Evolutionary conservation across 2,888 invertebrate species (phyloP), one percentile per base, ranked within the genome.

Genomic region (Machimus atricapillus): DNA sequence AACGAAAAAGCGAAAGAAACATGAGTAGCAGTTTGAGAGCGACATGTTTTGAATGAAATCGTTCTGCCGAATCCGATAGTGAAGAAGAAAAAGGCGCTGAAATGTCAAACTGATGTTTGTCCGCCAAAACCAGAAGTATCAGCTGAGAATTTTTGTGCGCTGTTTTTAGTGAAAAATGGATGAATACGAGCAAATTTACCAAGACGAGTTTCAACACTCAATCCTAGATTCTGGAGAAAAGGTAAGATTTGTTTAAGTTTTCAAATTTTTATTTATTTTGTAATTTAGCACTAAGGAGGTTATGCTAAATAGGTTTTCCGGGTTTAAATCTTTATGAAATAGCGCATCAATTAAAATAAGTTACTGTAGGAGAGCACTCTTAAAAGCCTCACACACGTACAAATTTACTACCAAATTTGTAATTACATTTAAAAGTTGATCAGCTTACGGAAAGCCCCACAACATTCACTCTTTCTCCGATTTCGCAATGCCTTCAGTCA

Each of bases 141-240:
- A 58, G 23, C 19, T 58, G 58, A 58, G 19, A 58, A 19, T 58
- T 58, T 23, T 23, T 66, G 19, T n/a, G n/a, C 0, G 12, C 19
- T n/a, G 52, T 6, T n/a, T 66, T 66, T 23, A 19, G 66, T 23
- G 43, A 76, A 76, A 40, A 79, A 79, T 79, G 79, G 52, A 43
- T 19, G 78, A 79, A 34, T 79, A 79, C n/a, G 16, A 79, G 43
- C 46, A 79, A 79, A 79, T 79, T 16, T 79, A 79, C n/a, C 14
- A 43, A 16, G 52, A 52, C 7, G 79, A 79, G 52, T 79, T 79
- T 14, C 52, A 79, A 4, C 56, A 79, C 52, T 46, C 79, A 8
- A 46, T 79, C 16, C 23, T 46, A 14, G 79, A 79, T 9, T 1
- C 31, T 5, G 79, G 79, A 9, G 79, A 79, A 79, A 79, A 79